phyloP scores from a whole-genome alignment of 2,797 vertebrate genomes.

The Novumbra hubbsi region DNA sequence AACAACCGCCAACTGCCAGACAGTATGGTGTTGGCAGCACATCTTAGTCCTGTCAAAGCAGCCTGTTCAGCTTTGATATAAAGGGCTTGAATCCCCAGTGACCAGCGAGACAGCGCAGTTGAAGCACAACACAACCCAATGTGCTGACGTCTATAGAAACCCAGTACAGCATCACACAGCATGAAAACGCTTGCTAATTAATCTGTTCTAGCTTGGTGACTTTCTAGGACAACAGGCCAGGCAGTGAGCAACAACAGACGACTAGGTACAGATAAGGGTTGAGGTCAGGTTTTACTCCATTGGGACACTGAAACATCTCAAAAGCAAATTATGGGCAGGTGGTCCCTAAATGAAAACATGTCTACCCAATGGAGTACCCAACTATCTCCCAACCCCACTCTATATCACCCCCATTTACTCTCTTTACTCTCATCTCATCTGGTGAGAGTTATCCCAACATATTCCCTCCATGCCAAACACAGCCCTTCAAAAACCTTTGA shows the following conservation, averaged over 20 bases:
- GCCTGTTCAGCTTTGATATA: background rate
- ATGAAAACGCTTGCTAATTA: constrained; percentile 2
- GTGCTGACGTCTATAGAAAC: constrained; percentile 5
- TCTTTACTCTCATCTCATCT: constrained; percentile 9
- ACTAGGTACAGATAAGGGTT: background rate
- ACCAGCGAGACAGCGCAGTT: constrained; percentile 2
- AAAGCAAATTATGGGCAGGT: background rate
- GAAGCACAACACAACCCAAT: background rate
- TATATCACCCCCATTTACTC: background rate
- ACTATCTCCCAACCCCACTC: too few relatives aligned
- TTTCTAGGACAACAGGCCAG: background rate
- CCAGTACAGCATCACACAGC: constrained; percentile 3
- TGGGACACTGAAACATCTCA: background rate
- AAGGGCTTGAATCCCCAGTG: constrained; percentile 5
- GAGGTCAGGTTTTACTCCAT: background rate
- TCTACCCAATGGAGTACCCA: background rate
- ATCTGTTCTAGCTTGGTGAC: constrained; percentile 7
- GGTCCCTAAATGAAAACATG: background rate
- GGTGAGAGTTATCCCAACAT: constrained; percentile 1
- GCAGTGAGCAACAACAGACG: background rate
- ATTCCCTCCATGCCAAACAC: background rate
- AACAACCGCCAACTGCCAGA: background rate
- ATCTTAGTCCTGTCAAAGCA: constrained; percentile 8
- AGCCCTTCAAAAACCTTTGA: background rate
- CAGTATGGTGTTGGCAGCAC: background rate